Base-by-base conservation (phyloP, 2,888 invertebrate genomes). In the Rhaphigaster nebulosa region DNA sequence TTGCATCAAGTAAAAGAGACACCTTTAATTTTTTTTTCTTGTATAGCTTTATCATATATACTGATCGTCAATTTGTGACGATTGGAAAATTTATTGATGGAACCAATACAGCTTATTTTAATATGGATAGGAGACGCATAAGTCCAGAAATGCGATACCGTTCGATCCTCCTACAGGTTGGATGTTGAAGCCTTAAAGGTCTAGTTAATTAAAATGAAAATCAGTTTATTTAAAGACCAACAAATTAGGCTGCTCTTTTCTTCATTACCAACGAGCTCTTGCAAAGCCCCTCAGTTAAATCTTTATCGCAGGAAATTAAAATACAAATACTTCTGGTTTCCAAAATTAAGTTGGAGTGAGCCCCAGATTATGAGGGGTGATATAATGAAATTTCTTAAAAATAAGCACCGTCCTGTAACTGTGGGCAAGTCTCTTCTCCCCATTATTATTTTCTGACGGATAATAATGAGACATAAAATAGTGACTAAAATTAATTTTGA, bases 161-260 rank as follows among this genome's bases (percentile, higher is more conserved):
- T 10, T 10, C 10, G 45, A 45, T 6, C 45, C 45, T 45, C 45
- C 4, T 4, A 45, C 45, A 45, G 45, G 45, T 45, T 6, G n/a
- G 45, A 26, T 13, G 20, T n/a, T 26, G 84, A 84, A 45, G 5
- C n/a, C 13, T n/a, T 20, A 26, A 45, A 45, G 45, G 26, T 38
- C 84, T 15, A n/a, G 26, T 84, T 84, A 84, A 84, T 84, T 84
- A 84, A 84, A 84, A 84, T 84, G 84, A 84, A 84, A 84, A 84
- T 84, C 45, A 84, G 84, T 84, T 84, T 84, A 84, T 84, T 84
- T 84, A 84, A 84, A n/a, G 84, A 84, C 26, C 45, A 41, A 38
- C 84, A 84, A 84, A 84, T 84, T 84, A 84, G 84, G 84, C 26
- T 45, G 41, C 45, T 45, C 84, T 84, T 84, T 84, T 84, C 45